Evolutionary conservation across 2,888 invertebrate genomes (phyloP), one percentile per base, ranked within the genome.

Genomic region (Drosophila paramelanica): DNA sequence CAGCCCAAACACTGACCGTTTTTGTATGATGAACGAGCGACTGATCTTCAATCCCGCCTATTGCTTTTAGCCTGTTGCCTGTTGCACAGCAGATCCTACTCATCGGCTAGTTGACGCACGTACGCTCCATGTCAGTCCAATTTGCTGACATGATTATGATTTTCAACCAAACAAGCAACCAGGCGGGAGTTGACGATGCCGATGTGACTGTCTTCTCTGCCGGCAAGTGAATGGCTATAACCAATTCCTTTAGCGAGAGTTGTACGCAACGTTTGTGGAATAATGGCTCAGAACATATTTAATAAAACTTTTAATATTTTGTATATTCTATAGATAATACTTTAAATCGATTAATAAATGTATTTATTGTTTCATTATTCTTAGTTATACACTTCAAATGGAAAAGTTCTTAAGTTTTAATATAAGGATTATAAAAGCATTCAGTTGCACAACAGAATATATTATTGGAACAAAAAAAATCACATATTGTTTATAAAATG

Each of bases 81-180:
- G 51, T 47, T 60, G 43, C 55, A 47, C 41, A n/a, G 55, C 52
- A 83, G 87, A 89, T 89, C 89, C 84, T 83, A 81, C 74, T 85
- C 88, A 85, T 87, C 84, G 73, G 72, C 67, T 68, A 85, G 89
- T 89, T 86, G 87, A 76, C 68, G 89, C 89, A 85, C 84, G 84
- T 88, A 87, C 86, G 76, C 79, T 71, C 67, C 79, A 85, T 89
- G 85, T 85, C 85, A 89, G 85, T 89, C 85, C 81, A 85, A 85
- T 85, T 85, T 85, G 85, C 88, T 87, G 85, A 85, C 85, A 85
- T 89, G 85, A 89, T 85, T 89, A 85, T 85, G 89, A 85, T 85
- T 85, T 89, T 84, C 58, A 62, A 56, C 78, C 78, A 74, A 77
- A 27, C 43, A 61, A 45, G 25, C 43, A n/a, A 49, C 78, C 70